Conservation (phyloP, 2,113 vertebrate species). For the Todiramphus saurophagus region DNA sequence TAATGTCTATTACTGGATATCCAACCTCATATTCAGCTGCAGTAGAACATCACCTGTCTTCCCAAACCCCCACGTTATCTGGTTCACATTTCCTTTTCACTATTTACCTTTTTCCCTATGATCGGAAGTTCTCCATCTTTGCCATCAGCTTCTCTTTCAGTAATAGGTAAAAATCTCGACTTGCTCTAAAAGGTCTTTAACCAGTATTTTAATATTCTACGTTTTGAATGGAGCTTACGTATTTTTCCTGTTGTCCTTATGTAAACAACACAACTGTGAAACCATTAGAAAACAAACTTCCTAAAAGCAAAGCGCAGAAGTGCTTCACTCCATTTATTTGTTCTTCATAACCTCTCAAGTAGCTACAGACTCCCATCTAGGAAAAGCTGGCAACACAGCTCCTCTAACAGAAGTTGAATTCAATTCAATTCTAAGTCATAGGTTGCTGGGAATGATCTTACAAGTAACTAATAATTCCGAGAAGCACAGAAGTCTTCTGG, state of each 20-base stretch:
- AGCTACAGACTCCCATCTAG: neutral
- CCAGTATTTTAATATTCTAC: neutral
- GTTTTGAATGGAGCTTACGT: neutral
- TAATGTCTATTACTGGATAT: neutral
- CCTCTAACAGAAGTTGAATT: neutral
- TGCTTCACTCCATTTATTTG: neutral
- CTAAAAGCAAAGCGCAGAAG: neutral
- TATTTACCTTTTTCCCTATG: neutral
- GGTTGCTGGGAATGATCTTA: neutral
- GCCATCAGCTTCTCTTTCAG: neutral
- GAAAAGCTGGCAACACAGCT: neutral
- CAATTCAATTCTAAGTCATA: too few species aligned
- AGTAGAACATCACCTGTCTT: neutral
- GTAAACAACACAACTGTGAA: neutral
- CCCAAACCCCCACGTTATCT: neutral
- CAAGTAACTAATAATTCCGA: neutral
- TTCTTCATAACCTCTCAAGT: neutral
- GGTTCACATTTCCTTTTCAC: neutral
- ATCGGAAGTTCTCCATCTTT: neutral
- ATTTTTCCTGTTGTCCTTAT: neutral
- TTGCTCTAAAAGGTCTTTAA: neutral
- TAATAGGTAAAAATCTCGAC: neutral
- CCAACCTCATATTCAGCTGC: neutral
- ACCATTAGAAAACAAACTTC: neutral
- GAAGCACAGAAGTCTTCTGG: neutral